Base-by-base conservation (phyloP, 2,888 invertebrate species). In the Melanostoma scalare region DNA sequence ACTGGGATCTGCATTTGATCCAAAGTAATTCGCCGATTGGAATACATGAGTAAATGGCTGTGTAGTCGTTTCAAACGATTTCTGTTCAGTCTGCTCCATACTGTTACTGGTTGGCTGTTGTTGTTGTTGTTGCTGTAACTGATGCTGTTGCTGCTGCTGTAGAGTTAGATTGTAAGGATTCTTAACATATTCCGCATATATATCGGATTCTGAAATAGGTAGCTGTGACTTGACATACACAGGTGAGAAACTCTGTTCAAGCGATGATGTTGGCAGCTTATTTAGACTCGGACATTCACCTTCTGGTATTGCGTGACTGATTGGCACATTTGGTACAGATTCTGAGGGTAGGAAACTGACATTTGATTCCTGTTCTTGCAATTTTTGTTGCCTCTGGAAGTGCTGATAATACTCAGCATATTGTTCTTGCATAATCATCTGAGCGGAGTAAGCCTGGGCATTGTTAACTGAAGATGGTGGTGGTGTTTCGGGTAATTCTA, bases 21-120 rank as follows among this genome's bases (percentile, higher is more conserved):
- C 92, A 87, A 95, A 95, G 88, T 95, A 95, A 88, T 93, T 94
- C 0, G 94, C 92, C 86, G 94, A 94, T 86, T 79, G 79, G 77
- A 74, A 68, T 68, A 75, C 50, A 68, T 78, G 44, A 87, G 75
- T 50, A 85, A 73, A 63, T 85, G 77, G 38, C 74, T 81, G 71
- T 9, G 46, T 20, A 20, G 20, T 4, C 8, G 2, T 6, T 63
- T 40, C 69, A 67, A 42, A 65, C 53, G 61, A 61, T 35, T 42
- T 48, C 30, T 50, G 55, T 10, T 75, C 60, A 31, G 44, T 46
- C n/a, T 31, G 36, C 33, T 36, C 35, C 4, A n/a, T 5, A 10
- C 33, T 58, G 31, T 20, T 52, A 31, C 9, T 58, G 30, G 8
- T 74, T 52, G n/a, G 4, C 3, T 63, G 4, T 48, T 87, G 80